phyloP scores from a whole-genome alignment of 2,113 vertebrate species.

The Pica pica region DNA sequence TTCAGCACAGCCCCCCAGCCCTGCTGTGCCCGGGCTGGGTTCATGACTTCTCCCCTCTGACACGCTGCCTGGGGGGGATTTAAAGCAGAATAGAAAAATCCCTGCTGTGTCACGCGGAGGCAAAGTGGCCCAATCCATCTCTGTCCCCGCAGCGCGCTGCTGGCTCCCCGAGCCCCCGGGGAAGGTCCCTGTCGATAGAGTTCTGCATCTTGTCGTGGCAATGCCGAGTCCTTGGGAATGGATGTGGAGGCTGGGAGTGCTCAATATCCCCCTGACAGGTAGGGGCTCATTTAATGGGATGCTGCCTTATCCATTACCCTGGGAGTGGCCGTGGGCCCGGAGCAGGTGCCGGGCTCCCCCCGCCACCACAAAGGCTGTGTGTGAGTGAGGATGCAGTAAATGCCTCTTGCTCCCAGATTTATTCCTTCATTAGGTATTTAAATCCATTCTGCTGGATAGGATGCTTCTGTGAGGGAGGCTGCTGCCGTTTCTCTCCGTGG shows the following conservation, averaged over 20 bases:
- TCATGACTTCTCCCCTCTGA: background rate
- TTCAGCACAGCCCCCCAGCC: background rate
- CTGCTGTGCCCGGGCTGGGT: background rate
- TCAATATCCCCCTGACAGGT: conserved; percentile 16
- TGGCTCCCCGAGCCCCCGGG: background rate
- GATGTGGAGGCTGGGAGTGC: background rate
- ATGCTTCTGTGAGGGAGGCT: conserved; percentile 23
- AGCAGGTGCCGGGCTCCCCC: background rate
- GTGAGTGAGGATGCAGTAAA: conserved; percentile 44
- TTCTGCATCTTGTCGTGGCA: background rate
- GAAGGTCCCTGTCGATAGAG: background rate
- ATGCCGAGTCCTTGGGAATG: background rate
- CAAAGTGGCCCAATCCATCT: background rate
- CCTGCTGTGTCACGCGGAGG: background rate
- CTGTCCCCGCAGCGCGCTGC: background rate
- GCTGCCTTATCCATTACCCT: background rate
- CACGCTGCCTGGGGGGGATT: background rate
- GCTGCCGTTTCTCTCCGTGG: background rate
- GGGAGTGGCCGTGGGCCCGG: background rate
- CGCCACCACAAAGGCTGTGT: background rate
- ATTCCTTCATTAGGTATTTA: conserved; percentile 64
- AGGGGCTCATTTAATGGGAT: background rate
- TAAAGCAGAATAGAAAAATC: background rate
- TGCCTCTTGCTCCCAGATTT: conserved; percentile 53
- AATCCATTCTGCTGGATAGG: conserved; percentile 45